Percentiles rank a stretch among this genome's conserved stretches.
These are phyloP conservation scores for Oxygymnocypris stewartii DNA, from an alignment of 2,113 vertebrate species.

Conservation along the genomic window DNA sequence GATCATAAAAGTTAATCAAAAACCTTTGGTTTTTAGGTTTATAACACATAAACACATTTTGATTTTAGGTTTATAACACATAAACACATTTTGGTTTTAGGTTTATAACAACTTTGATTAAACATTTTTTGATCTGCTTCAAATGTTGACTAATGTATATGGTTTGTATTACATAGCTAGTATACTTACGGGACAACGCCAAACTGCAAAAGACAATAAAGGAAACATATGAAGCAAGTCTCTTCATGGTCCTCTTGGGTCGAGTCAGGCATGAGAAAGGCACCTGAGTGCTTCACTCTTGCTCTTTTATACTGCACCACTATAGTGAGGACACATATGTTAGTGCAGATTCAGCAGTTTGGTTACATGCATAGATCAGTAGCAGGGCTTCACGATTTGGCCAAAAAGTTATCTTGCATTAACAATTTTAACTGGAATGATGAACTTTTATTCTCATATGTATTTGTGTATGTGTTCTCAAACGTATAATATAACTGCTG, in stretches of 20 bases:
- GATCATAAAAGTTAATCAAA: too few species aligned
- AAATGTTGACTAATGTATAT: too few species aligned
- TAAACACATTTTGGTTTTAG: too few species aligned
- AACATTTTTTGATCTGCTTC: too few species aligned
- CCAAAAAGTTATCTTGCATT: background rate
- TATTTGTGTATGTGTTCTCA: background rate
- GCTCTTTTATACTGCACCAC: background rate
- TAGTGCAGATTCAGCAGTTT: background rate
- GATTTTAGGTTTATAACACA: too few species aligned
- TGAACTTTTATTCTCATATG: background rate
- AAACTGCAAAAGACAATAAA: background rate
- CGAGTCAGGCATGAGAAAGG: background rate
- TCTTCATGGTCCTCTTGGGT: background rate
- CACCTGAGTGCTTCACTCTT: background rate
- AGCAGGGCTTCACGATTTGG: background rate
- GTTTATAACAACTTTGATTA: too few species aligned
- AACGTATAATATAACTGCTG: background rate
- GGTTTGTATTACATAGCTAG: background rate
- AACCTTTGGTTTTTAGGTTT: too few species aligned
- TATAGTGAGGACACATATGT: background rate
- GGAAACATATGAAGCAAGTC: background rate
- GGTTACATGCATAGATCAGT: background rate
- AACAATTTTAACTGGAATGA: background rate
- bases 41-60: too few species aligned
- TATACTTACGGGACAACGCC: conserved; percentile 5